Evolutionary conservation across 2,113 vertebrate species (phyloP), one percentile per base, ranked within the genome.

Genomic region (Hyaena hyaena): DNA sequence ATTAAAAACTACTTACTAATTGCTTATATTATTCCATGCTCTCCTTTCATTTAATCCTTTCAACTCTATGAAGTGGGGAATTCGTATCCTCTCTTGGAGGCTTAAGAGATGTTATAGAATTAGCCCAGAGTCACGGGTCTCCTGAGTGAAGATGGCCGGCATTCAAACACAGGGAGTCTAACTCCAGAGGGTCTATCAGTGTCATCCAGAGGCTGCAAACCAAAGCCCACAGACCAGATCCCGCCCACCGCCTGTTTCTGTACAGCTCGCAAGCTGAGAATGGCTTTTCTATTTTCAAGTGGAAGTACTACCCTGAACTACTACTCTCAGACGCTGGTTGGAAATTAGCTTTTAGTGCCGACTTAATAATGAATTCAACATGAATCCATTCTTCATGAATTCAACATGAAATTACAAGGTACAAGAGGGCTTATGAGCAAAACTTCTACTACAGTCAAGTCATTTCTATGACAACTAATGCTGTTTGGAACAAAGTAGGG

Each of bases 71-170:
- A 88, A 5, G 14, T 4, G 21, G 15, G 33, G 11, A 89, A 69
- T 24, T 69, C 8, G 26, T 19, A 61, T 17, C 61, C 24, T 95
- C 5, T 91, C 14, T 24, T 33, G 31, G 24, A 79, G 68, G 48
- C 7, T 63, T 84, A 17, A 58, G 66, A 71, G 8, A 90, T 1
- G 1, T 63, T 58, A 79, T 55, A 23, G 39, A 26, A 53, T 53
- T 86, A 94, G 68, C 23, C 87, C 74, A 50, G 10, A 63, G 15
- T 19, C 0, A 0, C 77, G 26, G 11, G 24, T 16, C 9, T 68
- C 69, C 23, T 21, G 39, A 77, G 1, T 31, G 33, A 26, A 4
- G 5, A 3, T 19, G 55, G 35, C 12, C 12, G 76, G 58, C 69
- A 43, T 50, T 16, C 48, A 26, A 39, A 63, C 4, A 28, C 33